Base-by-base conservation (phyloP, 2,797 vertebrate species). In the Lophotriccus pileatus region DNA sequence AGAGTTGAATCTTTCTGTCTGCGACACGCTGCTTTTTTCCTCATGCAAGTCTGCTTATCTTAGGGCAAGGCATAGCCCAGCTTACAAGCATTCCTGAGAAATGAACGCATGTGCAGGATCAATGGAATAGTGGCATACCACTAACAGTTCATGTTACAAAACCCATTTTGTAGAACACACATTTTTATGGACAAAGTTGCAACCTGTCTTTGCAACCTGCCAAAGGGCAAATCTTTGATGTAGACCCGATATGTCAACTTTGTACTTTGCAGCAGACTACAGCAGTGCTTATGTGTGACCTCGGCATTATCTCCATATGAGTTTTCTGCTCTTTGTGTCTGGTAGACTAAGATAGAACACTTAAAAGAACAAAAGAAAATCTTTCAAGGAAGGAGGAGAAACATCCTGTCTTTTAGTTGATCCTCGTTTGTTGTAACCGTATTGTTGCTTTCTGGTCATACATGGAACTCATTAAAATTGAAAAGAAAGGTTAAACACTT, bases 51-150 rank as follows among this genome's bases (percentile, higher is more conserved):
- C 84, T 95, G 91, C 96, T 96, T 95, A 96, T 96, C 94, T 94
- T 93, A 79, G 85, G 77, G 87, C 83, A 96, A 88, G 84, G 77
- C 95, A 94, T 84, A 88, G 68, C 84, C 91, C 69, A 68, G 94
- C 94, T 93, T 95, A 89, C 87, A 87, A 64, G 93, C 96, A 97
- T 97, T 97, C 96, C 95, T 95, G 87, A 93, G 96, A 95, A 92
- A 94, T 97, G 96, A 97, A 95, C 66, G 76, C 96, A 95, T 96
- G 93, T 96, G 90, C 87, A 87, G 90, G 89, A 96, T 95, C 90
- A 83, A 79, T 95, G 82, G 92, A 92, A 95, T 95, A 88, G 94
- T 95, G 89, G 95, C 94, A 91, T 95, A 94, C 89, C 92, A 72
- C 82, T 92, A 80, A 75, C 92, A 95, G 96, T 95, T 97, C 94